Evolutionary conservation across 2,888 invertebrate genomes (phyloP).

Genomic region (Machimus atricapillus): DNA sequence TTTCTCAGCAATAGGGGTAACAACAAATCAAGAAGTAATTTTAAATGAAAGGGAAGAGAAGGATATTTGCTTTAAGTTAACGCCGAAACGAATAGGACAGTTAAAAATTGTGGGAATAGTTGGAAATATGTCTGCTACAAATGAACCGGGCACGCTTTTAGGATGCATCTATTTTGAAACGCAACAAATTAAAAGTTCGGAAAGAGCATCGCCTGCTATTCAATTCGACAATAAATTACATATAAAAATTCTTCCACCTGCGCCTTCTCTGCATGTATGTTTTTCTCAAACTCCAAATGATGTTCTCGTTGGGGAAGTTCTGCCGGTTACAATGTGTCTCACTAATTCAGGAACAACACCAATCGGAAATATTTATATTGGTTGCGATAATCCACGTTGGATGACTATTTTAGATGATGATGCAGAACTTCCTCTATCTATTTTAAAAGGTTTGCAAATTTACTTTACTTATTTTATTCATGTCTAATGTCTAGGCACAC

Average conservation of each 20-base stretch:
- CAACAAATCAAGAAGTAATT: conserved; percentile 53
- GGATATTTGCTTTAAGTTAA: conserved; percentile 73
- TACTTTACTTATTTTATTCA: background rate
- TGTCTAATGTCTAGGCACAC: background rate
- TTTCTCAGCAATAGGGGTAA: conserved; percentile 56
- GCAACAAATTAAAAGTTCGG: conserved; percentile 54
- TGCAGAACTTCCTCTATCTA: conserved; percentile 57
- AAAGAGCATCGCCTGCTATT: conserved; percentile 48
- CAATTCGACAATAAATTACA: conserved; percentile 72
- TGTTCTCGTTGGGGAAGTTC: conserved; percentile 75
- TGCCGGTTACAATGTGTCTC: conserved; percentile 69
- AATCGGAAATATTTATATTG: conserved; percentile 68
- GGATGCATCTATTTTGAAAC: conserved; percentile 59
- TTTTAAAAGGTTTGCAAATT: conserved; percentile 56
- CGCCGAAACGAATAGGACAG: conserved; percentile 76
- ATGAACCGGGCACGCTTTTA: conserved; percentile 56
- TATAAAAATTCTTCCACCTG: conserved; percentile 77
- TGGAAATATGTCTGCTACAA: conserved; percentile 57
- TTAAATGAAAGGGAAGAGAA: conserved; percentile 64
- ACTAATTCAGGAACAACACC: conserved; percentile 70
- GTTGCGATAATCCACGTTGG: conserved; percentile 61
- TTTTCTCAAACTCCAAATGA: conserved; percentile 72
- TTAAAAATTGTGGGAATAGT: conserved; percentile 77
- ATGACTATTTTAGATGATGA: conserved; percentile 57
- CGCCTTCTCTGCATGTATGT: conserved; percentile 80